These are phyloP conservation scores for Gymnoscelis rufifasciata DNA, from an alignment of 2,888 invertebrate genomes.

Conservation along the genomic window DNA sequence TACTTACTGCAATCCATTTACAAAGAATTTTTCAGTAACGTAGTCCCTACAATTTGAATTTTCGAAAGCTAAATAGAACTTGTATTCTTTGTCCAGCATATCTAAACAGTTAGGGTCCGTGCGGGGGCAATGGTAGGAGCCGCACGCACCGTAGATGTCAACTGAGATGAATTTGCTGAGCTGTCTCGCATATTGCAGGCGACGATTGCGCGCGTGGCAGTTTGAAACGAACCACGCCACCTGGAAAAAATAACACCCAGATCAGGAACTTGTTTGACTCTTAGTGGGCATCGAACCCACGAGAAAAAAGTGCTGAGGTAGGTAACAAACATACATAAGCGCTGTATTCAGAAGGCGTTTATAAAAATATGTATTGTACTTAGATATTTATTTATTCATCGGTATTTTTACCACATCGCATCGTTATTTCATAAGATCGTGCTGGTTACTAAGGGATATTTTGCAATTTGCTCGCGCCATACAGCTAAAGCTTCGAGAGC, in stretches of 20 bases:
- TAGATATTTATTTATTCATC: too few species aligned
- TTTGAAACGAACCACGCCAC: constrained; percentile 99
- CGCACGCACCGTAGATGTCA: constrained; percentile 95
- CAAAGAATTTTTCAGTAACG: constrained; percentile 97
- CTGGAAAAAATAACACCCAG: constrained; percentile 46
- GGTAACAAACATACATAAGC: too few species aligned
- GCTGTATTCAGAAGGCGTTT: too few species aligned
- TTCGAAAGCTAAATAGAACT: constrained; percentile 98
- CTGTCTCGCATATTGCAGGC: constrained; percentile 92
- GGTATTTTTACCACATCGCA: too few species aligned
- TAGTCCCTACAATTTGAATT: constrained; percentile 98
- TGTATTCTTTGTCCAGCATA: constrained; percentile 94
- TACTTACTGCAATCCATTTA: constrained; percentile 92
- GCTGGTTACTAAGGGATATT: too few species aligned
- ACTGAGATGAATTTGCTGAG: constrained; percentile 91
- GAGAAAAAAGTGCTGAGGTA: too few species aligned
- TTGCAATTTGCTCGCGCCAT: too few species aligned
- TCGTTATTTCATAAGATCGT: too few species aligned
- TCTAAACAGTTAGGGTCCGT: constrained; percentile 92
- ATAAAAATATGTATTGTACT: too few species aligned
- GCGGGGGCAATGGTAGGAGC: constrained; percentile 90
- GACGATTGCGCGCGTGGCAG: constrained; percentile 94
- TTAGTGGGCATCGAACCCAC: too few species aligned
- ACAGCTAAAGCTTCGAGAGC: too few species aligned
- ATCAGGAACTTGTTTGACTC: too few species aligned